Evolutionary conservation across 2,888 invertebrate genomes (phyloP), one percentile per base, ranked within the genome.

Genomic region (Drosophila kokeensis): DNA sequence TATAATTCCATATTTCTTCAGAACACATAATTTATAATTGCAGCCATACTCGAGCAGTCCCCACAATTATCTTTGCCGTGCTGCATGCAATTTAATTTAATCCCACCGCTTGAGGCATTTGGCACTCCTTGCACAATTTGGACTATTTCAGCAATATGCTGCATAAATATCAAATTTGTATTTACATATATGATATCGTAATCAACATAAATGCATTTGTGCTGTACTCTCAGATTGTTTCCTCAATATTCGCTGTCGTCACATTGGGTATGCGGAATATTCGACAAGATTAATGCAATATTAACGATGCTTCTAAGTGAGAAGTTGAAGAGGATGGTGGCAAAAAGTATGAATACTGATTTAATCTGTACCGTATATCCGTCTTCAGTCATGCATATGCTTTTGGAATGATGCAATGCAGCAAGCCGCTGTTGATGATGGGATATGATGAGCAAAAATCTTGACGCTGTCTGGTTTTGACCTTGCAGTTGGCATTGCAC

Each of bases 271-370:
- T 89, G 64, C 77, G 59, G 77, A 74, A 84, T 82, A 77, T 79
- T 67, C 73, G 77, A 77, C 69, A 52, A 67, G 81, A 78, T 82
- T 76, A 82, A 89, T 87, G 85, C 82, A 72, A 64, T 60, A 57
- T 42, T 55, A 63, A 82, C 70, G 55, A 38, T 38, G 69, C 73
- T 34, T 45, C 34, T 34, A 57, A 18, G 27, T 45, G 18, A 2
- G 45, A 27, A 4, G 11, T 15, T 11, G 1, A 29, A 10, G 55
- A 15, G 21, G 13, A 32, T 8, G 10, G 24, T 49, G 27, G 55
- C 38, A 38, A 29, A 38, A n/a, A 11, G 32, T 38, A 27, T 38
- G 30, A 32, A 59, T 36, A 45, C 55, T 55, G 62, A 58, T 64
- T 64, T 78, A 69, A 77, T 75, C 69, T 73, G 64, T 59, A 58